Evolutionary conservation across 2,888 invertebrate species (phyloP).

Genomic region (Ceriagrion tenellum): DNA sequence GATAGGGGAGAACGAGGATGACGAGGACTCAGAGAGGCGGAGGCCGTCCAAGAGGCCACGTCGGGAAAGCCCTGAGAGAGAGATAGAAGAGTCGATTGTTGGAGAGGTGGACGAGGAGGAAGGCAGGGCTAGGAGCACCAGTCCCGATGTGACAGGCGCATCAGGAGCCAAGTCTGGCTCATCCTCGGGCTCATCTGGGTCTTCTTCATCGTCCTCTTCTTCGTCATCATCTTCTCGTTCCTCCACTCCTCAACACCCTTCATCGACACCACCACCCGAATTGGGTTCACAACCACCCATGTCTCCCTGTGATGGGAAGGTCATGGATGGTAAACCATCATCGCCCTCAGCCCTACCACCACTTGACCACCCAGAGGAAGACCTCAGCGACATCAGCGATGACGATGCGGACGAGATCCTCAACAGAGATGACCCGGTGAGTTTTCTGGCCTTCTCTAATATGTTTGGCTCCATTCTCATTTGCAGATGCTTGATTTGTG

Average conservation of each 20-base stretch:
- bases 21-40: constrained; percentile 74
- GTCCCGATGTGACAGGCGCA: constrained; percentile 69
- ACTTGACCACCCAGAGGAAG: constrained; percentile 75
- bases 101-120: constrained; percentile 76
- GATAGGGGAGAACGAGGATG: constrained; percentile 75
- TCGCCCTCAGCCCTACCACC: not conserved
- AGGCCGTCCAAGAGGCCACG: constrained; percentile 77
- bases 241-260: constrained; percentile 36
- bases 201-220: constrained; percentile 21
- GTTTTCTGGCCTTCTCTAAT: constrained; percentile 67
- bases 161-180: constrained; percentile 59
- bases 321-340: constrained; percentile 11
- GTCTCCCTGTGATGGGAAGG: constrained; percentile 42
- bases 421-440: constrained; percentile 85
- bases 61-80: constrained; percentile 74
- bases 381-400: constrained; percentile 93
- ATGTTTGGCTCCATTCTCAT: not conserved
- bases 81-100: constrained; percentile 76
- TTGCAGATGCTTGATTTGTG: not conserved
- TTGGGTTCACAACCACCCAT: not conserved
- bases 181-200: constrained; percentile 33
- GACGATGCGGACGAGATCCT: constrained; percentile 91
- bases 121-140: constrained; percentile 75
- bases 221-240: constrained; percentile 44
- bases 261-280: constrained; percentile 43